Base-by-base conservation (phyloP, 2,888 invertebrate species). In the Arrhopalites spinosus region DNA sequence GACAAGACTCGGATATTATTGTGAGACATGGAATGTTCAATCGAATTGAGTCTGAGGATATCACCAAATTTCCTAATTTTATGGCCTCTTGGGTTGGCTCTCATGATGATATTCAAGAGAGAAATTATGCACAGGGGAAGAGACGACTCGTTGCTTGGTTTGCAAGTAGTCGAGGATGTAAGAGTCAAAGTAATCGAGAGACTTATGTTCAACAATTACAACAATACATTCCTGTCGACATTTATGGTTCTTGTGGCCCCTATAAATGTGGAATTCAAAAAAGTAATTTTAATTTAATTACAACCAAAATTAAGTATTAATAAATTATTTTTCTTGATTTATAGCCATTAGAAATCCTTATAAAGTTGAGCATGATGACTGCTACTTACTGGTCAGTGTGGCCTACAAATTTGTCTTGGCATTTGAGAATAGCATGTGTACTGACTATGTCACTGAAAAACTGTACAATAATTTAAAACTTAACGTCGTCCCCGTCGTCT, bases 391-490 rank as follows among this genome's bases (percentile, higher is more conserved):
- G 61, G 85, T 87, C 0, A 80, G 80, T 47, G 74, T 79, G 0
- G 82, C 87, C 11, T 92, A 91, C 84, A 86, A 90, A 81, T 92
- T 92, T 84, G 91, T 91, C 82, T 84, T 92, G 59, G 88, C 90
- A 0, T 89, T 92, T 79, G 92, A 92, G 84, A 92, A 91, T 83
- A 88, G 90, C 0, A 88, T 89, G 81, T 92, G 92, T 83, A 86
- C 86, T 7, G 90, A 91, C 83, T 92, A 92, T 82, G 85, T 92
- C 64, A 91, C 91, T 0, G 92, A 92, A 83, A 92, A 92, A 84
- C 84, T 89, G 36, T 82, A 78, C 70, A 81, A 82, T 56, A 78
- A 81, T 66, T 72, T 83, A 23, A 81, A 82, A 30, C 79, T 82
- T 5, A 81, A 82, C 63, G 80, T 82, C 0, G 75, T 83, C 17